Conservation (phyloP, 2,113 vertebrate genomes). For the Sorex fumeus region DNA sequence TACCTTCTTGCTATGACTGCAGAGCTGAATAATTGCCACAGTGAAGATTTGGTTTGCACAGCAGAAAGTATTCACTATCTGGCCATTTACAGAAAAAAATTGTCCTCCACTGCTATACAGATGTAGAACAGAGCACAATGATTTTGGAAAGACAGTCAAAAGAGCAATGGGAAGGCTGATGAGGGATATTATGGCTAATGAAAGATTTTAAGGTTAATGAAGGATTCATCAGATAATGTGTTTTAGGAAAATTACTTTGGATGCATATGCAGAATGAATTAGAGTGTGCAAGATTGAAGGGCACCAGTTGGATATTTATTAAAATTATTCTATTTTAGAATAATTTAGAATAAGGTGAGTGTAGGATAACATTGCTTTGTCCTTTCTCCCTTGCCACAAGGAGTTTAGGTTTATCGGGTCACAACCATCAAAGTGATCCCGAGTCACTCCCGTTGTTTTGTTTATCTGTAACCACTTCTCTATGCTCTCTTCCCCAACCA, state of each 20-base stretch:
- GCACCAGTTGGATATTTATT: background rate
- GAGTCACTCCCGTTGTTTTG: too few species aligned
- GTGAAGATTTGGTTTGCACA: background rate
- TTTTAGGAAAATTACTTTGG: background rate
- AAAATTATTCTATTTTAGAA: too few species aligned
- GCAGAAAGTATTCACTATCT: background rate
- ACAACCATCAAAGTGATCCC: too few species aligned
- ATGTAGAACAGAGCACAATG: background rate
- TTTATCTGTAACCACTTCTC: too few species aligned
- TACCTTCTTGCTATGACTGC: background rate
- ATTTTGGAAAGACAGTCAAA: background rate
- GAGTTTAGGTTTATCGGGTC: too few species aligned
- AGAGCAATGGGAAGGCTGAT: background rate
- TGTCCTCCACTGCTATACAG: background rate
- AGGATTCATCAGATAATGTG: background rate
- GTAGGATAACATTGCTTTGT: too few species aligned
- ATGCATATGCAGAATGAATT: background rate
- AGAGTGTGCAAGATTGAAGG: background rate
- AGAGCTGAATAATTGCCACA: background rate
- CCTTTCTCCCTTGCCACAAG: too few species aligned
- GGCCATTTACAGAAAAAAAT: constrained; percentile 1
- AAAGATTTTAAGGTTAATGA: background rate
- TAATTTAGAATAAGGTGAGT: too few species aligned
- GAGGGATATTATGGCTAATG: background rate
- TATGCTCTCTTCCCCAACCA: too few species aligned